Percentiles rank a stretch among this genome's conserved stretches.
These are phyloP conservation scores for Siniperca chuatsi DNA, from an alignment of 2,113 vertebrate genomes.

Conservation along the genomic window DNA sequence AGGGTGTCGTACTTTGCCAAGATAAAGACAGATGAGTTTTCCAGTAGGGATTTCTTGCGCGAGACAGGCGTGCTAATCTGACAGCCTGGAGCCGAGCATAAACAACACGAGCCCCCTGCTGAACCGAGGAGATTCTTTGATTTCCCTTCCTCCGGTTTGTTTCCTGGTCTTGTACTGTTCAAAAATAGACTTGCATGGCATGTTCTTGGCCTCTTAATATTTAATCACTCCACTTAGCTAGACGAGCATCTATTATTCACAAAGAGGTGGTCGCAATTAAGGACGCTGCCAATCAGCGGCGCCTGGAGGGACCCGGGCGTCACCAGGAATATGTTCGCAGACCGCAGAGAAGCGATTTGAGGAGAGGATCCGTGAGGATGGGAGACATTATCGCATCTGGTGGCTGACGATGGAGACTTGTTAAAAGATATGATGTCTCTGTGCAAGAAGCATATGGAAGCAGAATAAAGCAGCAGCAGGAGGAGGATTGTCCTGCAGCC, in stretches of 20 bases:
- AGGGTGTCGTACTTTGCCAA: slow-evolving; percentile 1
- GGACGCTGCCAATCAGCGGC: slow-evolving; percentile 55
- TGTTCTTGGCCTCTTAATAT: slow-evolving; percentile 62
- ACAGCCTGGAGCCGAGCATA: slow-evolving; percentile 5
- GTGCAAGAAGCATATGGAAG: slow-evolving; percentile 13
- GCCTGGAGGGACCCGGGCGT: slow-evolving; percentile 27
- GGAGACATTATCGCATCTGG: slow-evolving; percentile 6
- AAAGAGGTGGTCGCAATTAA: slow-evolving; percentile 69
- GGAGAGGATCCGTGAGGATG: slow-evolving; percentile 19
- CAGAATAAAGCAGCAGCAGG: not conserved
- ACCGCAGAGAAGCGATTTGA: slow-evolving; percentile 1
- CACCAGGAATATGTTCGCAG: slow-evolving; percentile 33
- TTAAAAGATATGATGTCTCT: slow-evolving; percentile 8
- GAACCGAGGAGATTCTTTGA: slow-evolving; percentile 7
- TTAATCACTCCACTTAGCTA: slow-evolving; percentile 68
- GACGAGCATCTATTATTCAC: slow-evolving; percentile 74
- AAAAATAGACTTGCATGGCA: slow-evolving; percentile 41
- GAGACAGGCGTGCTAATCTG: slow-evolving; percentile 24
- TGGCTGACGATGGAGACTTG: not conserved
- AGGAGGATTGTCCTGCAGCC: not conserved
- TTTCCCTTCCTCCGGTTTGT: slow-evolving; percentile 8
- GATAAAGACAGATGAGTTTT: slow-evolving; percentile 33
- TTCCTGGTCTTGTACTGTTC: slow-evolving; percentile 30
- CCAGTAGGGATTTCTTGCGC: slow-evolving; percentile 15
- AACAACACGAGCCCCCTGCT: slow-evolving; percentile 12